phyloP scores from a whole-genome alignment of 2,888 invertebrate genomes.

The Stenodera caucasica region DNA sequence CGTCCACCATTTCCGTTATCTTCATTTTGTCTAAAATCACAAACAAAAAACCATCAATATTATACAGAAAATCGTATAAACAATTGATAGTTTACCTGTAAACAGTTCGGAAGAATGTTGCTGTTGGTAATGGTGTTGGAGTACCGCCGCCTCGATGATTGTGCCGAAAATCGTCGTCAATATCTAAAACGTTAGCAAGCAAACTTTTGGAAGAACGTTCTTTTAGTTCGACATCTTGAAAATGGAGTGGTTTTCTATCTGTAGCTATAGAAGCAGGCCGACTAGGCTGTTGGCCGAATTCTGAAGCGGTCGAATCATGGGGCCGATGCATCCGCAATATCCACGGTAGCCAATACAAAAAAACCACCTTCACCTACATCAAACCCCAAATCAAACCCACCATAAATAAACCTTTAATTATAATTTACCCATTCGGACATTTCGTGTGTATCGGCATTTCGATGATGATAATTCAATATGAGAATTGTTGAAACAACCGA shows the following conservation, averaged over 20 bases:
- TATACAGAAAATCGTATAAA: background rate
- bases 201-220: slow-evolving; percentile 87
- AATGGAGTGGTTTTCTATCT: slow-evolving; percentile 54
- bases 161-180: slow-evolving; percentile 94
- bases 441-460: slow-evolving; percentile 94
- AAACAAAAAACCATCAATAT: background rate
- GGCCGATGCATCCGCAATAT: slow-evolving; percentile 91
- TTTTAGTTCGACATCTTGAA: slow-evolving; percentile 56
- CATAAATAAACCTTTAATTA: too few relatives aligned
- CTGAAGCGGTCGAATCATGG: slow-evolving; percentile 36
- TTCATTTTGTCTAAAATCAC: slow-evolving; percentile 53
- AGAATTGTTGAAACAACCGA: slow-evolving; percentile 97
- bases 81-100: slow-evolving; percentile 62
- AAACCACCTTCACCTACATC: slow-evolving; percentile 88
- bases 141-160: slow-evolving; percentile 69
- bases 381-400: too few relatives aligned
- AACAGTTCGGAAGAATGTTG: slow-evolving; percentile 72
- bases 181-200: slow-evolving; percentile 94
- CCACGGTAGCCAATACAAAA: slow-evolving; percentile 98
- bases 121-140: slow-evolving; percentile 60
- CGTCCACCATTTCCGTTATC: slow-evolving; percentile 64
- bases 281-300: slow-evolving; percentile 60
- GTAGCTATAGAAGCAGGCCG: slow-evolving; percentile 58
- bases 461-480: slow-evolving; percentile 97
- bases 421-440: slow-evolving; percentile 94